phyloP scores from a whole-genome alignment of 1,140 invertebrate species.

The Aphelinus certus region DNA sequence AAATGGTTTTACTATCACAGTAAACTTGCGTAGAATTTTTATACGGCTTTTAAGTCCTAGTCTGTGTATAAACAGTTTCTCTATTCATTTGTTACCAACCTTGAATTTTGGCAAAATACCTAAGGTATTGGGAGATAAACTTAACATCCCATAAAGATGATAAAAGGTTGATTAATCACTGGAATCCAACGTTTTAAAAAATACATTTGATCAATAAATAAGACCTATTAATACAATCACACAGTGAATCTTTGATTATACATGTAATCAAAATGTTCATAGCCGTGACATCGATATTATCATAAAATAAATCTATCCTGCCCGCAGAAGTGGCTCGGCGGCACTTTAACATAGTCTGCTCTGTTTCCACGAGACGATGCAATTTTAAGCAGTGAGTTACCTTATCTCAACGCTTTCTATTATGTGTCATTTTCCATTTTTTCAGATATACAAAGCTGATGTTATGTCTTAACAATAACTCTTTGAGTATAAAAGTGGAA shows the following conservation, averaged over 20 bases:
- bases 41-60: conserved; percentile 5
- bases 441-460: no score
- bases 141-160: conserved; percentile 6
- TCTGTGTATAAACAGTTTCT: conserved; percentile 2
- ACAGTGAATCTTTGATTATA: conserved; percentile 1
- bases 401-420: not conserved
- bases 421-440: conserved; percentile 2
- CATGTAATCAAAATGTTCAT: conserved; percentile 31
- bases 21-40: conserved; percentile 17
- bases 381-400: no score
- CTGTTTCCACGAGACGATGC: conserved; percentile 20
- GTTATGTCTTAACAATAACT: not conserved
- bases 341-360: conserved; percentile 19
- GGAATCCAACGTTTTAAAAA: not conserved
- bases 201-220: not conserved
- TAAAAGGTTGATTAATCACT: not conserved
- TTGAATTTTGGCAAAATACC: conserved; percentile 12
- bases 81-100: not conserved
- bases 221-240: conserved; percentile 1
- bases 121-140: not conserved
- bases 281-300: conserved; percentile 28
- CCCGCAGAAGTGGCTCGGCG: conserved; percentile 47
- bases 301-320: conserved; percentile 54
- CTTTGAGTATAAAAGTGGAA: conserved; percentile 49
- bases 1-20: conserved; percentile 34